Percentiles rank a stretch among this genome's conserved stretches.
These are phyloP conservation scores for Tympanoctomys barrerae DNA, from an alignment of 2,797 vertebrate genomes.

Conservation along the genomic window DNA sequence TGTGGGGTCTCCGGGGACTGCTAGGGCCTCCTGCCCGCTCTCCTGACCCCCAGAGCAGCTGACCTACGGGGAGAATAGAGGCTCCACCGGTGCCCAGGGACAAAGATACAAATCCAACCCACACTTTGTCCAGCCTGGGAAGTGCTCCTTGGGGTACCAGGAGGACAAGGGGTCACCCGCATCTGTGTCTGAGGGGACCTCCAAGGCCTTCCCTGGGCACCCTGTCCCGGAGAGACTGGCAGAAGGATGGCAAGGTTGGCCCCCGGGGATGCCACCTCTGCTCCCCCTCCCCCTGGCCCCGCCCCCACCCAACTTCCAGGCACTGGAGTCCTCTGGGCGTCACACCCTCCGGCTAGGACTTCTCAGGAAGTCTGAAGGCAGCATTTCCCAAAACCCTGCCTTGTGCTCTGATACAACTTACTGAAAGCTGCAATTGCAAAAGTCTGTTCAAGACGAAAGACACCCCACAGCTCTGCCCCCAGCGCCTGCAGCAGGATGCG, in stretches of 20 bases:
- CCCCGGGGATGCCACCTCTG: neutral
- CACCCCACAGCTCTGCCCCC: neutral
- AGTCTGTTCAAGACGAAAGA: neutral
- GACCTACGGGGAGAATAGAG: neutral
- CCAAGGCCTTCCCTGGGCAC: neutral
- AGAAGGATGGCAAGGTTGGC: neutral
- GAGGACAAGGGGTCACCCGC: neutral
- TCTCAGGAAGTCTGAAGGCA: slow-evolving; percentile 21
- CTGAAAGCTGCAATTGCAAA: neutral
- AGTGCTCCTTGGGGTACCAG: neutral
- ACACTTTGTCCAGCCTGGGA: neutral
- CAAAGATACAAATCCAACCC: neutral
- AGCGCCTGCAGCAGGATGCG: neutral
- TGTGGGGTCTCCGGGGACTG: neutral
- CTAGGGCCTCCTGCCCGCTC: neutral
- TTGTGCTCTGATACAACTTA: neutral
- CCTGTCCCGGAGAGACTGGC: neutral
- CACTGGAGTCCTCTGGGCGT: neutral
- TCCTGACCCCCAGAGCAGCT: neutral
- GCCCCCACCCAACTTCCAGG: neutral
- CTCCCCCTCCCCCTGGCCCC: neutral
- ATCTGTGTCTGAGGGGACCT: neutral
- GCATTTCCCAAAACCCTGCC: neutral
- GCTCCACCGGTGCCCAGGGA: neutral
- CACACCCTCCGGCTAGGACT: neutral